These are phyloP conservation scores for Aplysina aerophoba DNA, from an alignment of 37 sponge, comb jelly and placozoan species.

Conservation along the genomic window DNA sequence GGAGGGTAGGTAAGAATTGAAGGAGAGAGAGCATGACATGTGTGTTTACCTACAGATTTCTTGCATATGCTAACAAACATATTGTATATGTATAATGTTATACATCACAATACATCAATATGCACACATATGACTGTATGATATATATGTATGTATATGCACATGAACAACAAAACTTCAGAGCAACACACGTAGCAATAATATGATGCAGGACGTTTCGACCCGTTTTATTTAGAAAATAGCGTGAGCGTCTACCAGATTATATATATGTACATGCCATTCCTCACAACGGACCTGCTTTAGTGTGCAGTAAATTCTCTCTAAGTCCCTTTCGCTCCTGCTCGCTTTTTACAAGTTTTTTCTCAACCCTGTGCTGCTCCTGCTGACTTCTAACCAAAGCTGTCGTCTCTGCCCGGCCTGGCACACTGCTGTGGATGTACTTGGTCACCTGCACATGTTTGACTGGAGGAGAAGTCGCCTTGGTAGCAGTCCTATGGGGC, in stretches of 20 bases:
- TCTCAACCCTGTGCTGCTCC: constrained; percentile 50
- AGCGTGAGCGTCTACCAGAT: too few species aligned
- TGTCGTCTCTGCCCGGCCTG: constrained; percentile 17
- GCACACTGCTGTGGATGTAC: constrained; percentile 22
- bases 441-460: constrained; percentile 4
- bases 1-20: not conserved
- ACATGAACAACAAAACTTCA: too few species aligned
- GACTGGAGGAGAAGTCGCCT: not conserved
- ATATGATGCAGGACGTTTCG: too few species aligned
- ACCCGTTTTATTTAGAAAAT: too few species aligned
- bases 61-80: too few species aligned
- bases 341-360: constrained; percentile 11
- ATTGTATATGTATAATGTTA: too few species aligned
- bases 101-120: too few species aligned
- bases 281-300: not conserved
- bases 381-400: constrained; percentile 36
- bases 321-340: not conserved
- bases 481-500: too few species aligned
- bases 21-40: not conserved
- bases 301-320: not conserved
- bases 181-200: too few species aligned
- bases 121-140: too few species aligned
- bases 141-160: too few species aligned
- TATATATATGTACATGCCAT: too few species aligned
- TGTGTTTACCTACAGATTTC: not conserved